A percentile compares a stretch with the other conserved stretches of the same genome.
Conservation (phyloP, 1,140 invertebrate species). For the Calliopsis andreniformis region DNA sequence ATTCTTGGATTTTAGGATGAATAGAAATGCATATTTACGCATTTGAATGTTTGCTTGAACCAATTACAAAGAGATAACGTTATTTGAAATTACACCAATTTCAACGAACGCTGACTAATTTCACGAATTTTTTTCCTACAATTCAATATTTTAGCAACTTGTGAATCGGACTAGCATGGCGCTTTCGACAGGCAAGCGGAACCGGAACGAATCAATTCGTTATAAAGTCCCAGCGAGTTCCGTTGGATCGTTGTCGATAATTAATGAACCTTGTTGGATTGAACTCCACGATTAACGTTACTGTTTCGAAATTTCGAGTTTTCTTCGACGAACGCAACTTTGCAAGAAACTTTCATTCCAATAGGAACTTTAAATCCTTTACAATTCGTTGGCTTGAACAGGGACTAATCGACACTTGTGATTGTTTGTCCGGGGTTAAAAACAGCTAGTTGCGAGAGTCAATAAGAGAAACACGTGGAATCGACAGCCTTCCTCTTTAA, state of each 20-base stretch:
- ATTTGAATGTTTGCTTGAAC: too few species aligned
- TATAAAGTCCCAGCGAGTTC: background rate
- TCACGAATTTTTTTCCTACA: background rate
- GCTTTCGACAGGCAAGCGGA: background rate
- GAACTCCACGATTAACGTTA: slow-evolving; percentile 15
- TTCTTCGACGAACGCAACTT: background rate
- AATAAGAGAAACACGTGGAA: too few species aligned
- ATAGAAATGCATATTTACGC: too few species aligned
- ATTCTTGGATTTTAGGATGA: too few species aligned
- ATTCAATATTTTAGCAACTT: background rate
- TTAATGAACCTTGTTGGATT: slow-evolving; percentile 15
- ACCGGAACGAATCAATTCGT: background rate
- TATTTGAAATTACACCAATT: background rate
- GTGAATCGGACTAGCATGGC: background rate
- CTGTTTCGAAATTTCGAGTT: slow-evolving; percentile 5
- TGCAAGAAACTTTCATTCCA: background rate
- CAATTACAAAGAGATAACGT: background rate
- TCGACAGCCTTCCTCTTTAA: background rate
- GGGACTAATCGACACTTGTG: background rate
- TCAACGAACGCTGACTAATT: background rate
- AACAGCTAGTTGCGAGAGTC: too few species aligned
- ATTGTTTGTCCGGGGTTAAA: too few species aligned
- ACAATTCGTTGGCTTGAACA: background rate
- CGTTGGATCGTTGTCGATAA: background rate
- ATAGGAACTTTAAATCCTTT: slow-evolving; percentile 1